Evolutionary conservation across 2,113 vertebrate species (phyloP), one percentile per base, ranked within the genome.

Genomic region (Nothoprocta perdicaria): DNA sequence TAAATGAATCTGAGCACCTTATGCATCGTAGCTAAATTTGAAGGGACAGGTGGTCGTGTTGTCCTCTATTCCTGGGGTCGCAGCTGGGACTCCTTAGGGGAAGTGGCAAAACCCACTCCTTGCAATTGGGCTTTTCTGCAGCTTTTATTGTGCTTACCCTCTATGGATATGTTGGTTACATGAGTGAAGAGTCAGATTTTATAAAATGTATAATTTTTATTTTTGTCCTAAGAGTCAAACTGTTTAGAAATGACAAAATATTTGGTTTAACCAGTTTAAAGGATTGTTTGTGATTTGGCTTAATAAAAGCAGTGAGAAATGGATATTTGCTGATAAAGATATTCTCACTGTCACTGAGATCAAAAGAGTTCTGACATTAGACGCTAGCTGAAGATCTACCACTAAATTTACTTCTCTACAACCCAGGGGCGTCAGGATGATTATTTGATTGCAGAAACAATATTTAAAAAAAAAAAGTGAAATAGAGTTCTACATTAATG

Each of bases 181-280:
- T 0, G 2, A 9, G 7, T 26, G 29, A 45, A 76, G 24, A 48
- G 22, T 8, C 0, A 0, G 29, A n/a, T 53, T 78, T 60, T 5
- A 9, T 23, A 17, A 41, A 4, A 45, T 6, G 5, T 16, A 1
- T 11, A 48, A 21, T 52, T 53, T 26, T 17, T 52, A 0, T 6
- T 77, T 48, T 40, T 53, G 13, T 48, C 0, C 21, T 16, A 12
- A n/a, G 29, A 40, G 57, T 74, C 11, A 7, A 9, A 9, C 8
- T 9, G 16, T 27, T 81, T 1, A 29, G 63, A 72, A 75, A 10
- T 45, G 5, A 22, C 10, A 72, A 1, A 72, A 18, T 4, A 29
- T 4, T 23, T 60, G 33, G 68, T 27, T 66, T 55, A 19, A 13
- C 5, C 3, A 10, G 7, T 66, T 74, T 35, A 67, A 81, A 31